These are phyloP conservation scores for Neolamprologus modestus DNA, from an alignment of 2,113 vertebrate genomes.

Conservation along the genomic window DNA sequence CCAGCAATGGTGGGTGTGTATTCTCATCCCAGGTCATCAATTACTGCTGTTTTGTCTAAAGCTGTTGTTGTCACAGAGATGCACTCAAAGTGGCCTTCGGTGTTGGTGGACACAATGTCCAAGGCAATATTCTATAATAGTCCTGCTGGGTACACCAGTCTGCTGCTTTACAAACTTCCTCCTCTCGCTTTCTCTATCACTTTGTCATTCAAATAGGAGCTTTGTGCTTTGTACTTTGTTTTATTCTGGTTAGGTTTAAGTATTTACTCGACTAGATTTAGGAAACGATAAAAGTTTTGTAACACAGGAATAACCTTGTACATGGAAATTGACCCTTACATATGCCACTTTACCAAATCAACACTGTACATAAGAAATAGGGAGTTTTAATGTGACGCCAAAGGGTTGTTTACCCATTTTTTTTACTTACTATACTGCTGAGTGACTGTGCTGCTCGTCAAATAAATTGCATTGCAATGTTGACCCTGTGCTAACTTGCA, in stretches of 20 bases:
- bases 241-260: not conserved
- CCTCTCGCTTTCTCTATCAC: not conserved
- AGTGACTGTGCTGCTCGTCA: not conserved
- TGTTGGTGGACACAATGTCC: not conserved
- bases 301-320: not conserved
- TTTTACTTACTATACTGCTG: not conserved
- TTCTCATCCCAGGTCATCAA: not conserved
- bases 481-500: not conserved
- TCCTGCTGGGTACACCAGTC: not conserved
- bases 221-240: not conserved
- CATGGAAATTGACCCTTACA: not conserved
- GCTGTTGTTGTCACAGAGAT: not conserved
- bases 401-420: not conserved
- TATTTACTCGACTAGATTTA: not conserved
- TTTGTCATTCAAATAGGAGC: not conserved
- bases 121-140: not conserved
- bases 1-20: not conserved
- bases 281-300: not conserved
- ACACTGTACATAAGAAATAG: not conserved
- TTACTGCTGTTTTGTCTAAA: not conserved
- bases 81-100: not conserved
- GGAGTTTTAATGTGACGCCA: rapidly evolving
- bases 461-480: not conserved
- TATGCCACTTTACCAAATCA: not conserved
- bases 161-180: not conserved